A percentile compares a stretch with the other conserved stretches of the same genome.
Conservation (phyloP, 2,888 invertebrate species). For the Pterostichus madidus region DNA sequence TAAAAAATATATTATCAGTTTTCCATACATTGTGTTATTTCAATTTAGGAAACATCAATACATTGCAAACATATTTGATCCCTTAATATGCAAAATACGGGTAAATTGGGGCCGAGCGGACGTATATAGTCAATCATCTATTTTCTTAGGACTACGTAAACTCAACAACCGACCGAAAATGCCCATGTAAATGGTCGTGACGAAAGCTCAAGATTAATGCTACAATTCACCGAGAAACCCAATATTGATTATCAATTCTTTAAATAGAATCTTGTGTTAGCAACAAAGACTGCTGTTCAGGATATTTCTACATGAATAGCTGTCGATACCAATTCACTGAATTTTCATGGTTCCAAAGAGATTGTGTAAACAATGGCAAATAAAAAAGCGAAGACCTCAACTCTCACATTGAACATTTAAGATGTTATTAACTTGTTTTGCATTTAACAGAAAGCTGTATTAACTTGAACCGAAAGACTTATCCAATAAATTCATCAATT, state of each 20-base stretch:
- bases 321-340: too few species aligned
- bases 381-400: too few species aligned
- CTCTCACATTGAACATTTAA: too few species aligned
- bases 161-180: slow-evolving; percentile 9
- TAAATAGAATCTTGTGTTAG: slow-evolving; percentile 40
- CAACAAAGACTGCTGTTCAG: background rate
- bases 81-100: slow-evolving; percentile 33
- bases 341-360: too few species aligned
- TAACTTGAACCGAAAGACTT: too few species aligned
- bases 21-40: too few species aligned
- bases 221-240: slow-evolving; percentile 34
- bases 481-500: too few species aligned
- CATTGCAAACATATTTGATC: slow-evolving; percentile 11
- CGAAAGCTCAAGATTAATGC: slow-evolving; percentile 49
- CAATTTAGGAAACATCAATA: background rate
- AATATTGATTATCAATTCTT: slow-evolving; percentile 49
- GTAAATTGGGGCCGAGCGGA: background rate
- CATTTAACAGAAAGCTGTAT: too few species aligned
- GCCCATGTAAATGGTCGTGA: slow-evolving; percentile 17
- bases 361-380: too few species aligned
- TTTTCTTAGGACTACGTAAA: slow-evolving; percentile 37
- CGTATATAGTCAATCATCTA: slow-evolving; percentile 20
- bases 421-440: too few species aligned
- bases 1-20: too few species aligned
- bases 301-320: too few species aligned